Base-by-base conservation (phyloP, 2,797 vertebrate species). In the Florisuga fusca region DNA sequence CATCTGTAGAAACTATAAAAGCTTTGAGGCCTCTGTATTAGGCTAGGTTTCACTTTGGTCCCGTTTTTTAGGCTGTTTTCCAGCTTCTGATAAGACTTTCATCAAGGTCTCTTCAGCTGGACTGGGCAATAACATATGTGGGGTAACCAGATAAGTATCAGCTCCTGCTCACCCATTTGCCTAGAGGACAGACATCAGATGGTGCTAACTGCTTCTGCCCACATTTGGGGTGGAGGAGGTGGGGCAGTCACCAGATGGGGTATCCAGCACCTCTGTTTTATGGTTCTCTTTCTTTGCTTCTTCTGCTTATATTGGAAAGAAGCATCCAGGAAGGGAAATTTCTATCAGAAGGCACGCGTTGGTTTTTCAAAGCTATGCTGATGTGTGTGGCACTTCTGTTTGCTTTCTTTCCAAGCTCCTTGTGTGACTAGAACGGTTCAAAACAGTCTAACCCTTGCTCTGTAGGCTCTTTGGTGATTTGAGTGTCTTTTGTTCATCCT, bases 391-490 rank as follows among this genome's bases (percentile, higher is more conserved):
- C 38, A 43, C 6, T 73, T 69, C 23, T 54, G 14, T 19, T 54
- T 61, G 9, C 41, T 82, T 38, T 10, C 2, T 43, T 90, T 45
- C 29, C 45, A 58, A 74, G 29, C 18, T 68, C 43, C n/a, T 77
- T 0, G 0, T 16, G 10, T 46, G 25, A 75, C 25, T 59, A 62
- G 38, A 22, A 63, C 0, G 0, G 4, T 38, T 71, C 48, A 38
- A 15, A 87, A 29, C 12, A 12, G 64, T 61, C 29, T 77, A 75
- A 57, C 15, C 20, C 33, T 67, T 83, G 55, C 10, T 78, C 11
- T 46, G 3, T 46, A 23, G 20, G 14, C 5, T 72, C 55, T 46
- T 63, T 22, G 22, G 9, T 68, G 19, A 14, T 68, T 36, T 29
- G 36, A 81, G 20, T 20, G 5, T 29, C 22, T 80, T 77, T 84